A percentile compares a stretch with the other conserved stretches of the same genome.
These are phyloP conservation scores for Chymomyza procnemis DNA, from an alignment of 2,888 invertebrate genomes.

Conservation along the genomic window DNA sequence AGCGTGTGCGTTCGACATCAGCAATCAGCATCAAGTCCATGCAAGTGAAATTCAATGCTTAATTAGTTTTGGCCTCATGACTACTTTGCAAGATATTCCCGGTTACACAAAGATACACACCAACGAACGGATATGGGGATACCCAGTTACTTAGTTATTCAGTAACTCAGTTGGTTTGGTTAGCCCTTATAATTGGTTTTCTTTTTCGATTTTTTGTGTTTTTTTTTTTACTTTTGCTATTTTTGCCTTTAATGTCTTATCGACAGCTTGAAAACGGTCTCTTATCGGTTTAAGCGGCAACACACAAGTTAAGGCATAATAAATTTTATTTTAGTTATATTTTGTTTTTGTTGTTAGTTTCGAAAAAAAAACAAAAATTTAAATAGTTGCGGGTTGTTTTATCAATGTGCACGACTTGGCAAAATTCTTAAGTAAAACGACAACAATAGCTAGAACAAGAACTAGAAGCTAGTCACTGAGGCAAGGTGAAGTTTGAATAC, in stretches of 20 bases:
- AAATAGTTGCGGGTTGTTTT: slow-evolving; percentile 4
- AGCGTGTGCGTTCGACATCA: background rate
- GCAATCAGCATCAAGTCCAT: slow-evolving; percentile 37
- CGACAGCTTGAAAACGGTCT: slow-evolving; percentile 28
- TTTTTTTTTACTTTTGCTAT: background rate
- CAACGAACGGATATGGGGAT: background rate
- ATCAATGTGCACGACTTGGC: slow-evolving; percentile 11
- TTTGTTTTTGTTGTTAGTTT: slow-evolving; percentile 20
- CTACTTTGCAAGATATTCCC: slow-evolving; percentile 14
- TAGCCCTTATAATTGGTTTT: background rate
- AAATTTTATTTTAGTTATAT: background rate
- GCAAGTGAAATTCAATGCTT: slow-evolving; percentile 69
- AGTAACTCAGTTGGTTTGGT: background rate
- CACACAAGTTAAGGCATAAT: background rate
- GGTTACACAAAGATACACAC: background rate
- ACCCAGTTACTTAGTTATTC: background rate
- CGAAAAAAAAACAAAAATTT: no score
- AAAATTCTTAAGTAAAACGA: slow-evolving; percentile 10
- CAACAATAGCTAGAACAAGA: slow-evolving; percentile 5
- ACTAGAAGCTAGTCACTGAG: background rate
- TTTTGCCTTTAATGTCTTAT: background rate
- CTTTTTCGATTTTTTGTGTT: background rate
- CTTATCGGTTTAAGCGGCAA: slow-evolving; percentile 22
- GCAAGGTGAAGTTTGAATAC: background rate
- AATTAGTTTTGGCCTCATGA: slow-evolving; percentile 58